Evolutionary conservation across 2,113 vertebrate genomes (phyloP).

Genomic region (Campylorhamphus procurvoides): DNA sequence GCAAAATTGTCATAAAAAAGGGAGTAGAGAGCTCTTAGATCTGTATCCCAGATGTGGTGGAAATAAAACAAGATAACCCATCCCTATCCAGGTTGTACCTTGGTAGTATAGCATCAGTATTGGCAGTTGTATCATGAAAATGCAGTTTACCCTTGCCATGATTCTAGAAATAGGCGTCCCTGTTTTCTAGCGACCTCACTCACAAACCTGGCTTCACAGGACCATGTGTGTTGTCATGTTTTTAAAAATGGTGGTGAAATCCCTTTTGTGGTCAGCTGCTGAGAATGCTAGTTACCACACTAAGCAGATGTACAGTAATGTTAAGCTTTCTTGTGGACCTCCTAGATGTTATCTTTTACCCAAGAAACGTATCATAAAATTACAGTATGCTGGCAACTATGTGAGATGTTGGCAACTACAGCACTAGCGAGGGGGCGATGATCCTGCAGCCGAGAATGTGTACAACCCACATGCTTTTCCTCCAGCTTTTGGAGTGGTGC

Average conservation of each 20-base stretch:
- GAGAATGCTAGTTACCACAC: not conserved
- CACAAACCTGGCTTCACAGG: not conserved
- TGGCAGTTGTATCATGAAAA: not conserved
- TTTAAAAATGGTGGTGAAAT: not conserved
- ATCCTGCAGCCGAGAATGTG: not conserved
- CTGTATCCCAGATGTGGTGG: not conserved
- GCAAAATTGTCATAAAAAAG: not conserved
- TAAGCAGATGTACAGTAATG: not conserved
- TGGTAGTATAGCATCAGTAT: not conserved
- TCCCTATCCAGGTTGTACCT: not conserved
- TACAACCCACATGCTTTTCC: not conserved
- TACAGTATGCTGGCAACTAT: not conserved
- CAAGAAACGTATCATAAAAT: not conserved
- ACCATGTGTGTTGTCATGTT: not conserved
- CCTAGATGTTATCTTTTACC: not conserved
- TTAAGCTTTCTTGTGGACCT: not conserved
- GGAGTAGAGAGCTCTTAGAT: not conserved
- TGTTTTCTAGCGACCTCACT: not conserved
- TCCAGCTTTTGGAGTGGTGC: not conserved
- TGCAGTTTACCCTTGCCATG: not conserved
- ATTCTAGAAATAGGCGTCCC: not conserved
- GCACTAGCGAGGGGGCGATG: accelerated
- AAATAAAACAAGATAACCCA: not conserved
- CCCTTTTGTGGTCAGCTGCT: not conserved
- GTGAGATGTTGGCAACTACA: not conserved